Base-by-base conservation (phyloP, 2,888 invertebrate genomes). In the Thereva unica region DNA sequence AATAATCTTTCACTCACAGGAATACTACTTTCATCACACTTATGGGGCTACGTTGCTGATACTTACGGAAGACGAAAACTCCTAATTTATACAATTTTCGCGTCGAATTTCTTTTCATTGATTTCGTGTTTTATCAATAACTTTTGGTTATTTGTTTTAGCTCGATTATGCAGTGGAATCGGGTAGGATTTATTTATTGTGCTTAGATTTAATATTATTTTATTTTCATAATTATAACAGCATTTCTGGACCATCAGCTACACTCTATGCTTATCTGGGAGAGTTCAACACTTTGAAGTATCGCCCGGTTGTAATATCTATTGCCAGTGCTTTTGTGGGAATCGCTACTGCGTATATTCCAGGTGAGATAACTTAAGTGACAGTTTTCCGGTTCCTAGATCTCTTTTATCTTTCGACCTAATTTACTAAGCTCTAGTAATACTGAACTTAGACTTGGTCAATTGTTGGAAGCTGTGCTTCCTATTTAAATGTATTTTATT, bases 1-100 rank as follows among this genome's bases (percentile, higher is more conserved):
- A 12, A 7, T 38, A 41, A 7, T 68, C 68, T 68, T 69, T 56
- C 69, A 41, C 35, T 67, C 68, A 4, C 70, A 82, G 83, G 83
- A 23, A 85, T 86, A 72, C 80, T 86, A 50, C 73, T 82, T n/a
- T 83, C 84, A 41, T 85, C 85, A 1, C 84, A 85, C 72, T 76
- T 85, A 49, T 86, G 85, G 85, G 86, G 86, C 4, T 84, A 83
- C 71, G 72, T 86, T 8, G 84, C 85, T 0, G 86, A 86, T 73
- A 83, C 83, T 0, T 78, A 77, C 66, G 86, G 86, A 4, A 76
- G 85, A 9, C 80, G 81, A 69, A 81, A 79, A 10, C 78, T 83
- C 4, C 75, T 85, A 9, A 74, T 85, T 7, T 77, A 83, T 40
- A 80, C 84, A 41, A 79, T 85, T 41, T 70, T 83, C 5, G 71